These are phyloP conservation scores for Pedetes capensis DNA, from an alignment of 2,113 vertebrate species.

Conservation along the genomic window DNA sequence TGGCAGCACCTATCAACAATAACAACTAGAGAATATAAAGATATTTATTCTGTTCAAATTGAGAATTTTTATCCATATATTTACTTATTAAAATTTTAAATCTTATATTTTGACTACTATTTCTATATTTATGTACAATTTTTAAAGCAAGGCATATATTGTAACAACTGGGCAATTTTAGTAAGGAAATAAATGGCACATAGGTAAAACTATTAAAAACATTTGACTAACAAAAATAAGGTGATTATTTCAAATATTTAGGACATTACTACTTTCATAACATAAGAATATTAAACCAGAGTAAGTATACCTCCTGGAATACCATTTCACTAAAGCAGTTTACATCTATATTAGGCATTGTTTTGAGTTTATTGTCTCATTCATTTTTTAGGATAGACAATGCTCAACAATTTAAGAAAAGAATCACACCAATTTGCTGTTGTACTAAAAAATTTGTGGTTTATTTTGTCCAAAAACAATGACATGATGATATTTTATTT, in stretches of 20 bases:
- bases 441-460: not conserved
- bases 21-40: not conserved
- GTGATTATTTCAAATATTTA: constrained; percentile 7
- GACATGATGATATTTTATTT: constrained; percentile 32
- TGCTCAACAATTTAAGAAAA: not conserved
- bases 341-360: constrained; percentile 2
- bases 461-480: constrained; percentile 33
- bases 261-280: constrained; percentile 38
- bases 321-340: not conserved
- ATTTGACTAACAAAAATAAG: not conserved
- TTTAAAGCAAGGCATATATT: not conserved
- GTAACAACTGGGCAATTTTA: not conserved
- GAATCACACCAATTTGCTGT: not conserved
- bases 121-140: not conserved
- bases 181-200: not conserved
- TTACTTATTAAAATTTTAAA: not conserved
- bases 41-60: not conserved
- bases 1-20: too few relatives aligned
- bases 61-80: not conserved
- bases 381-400: not conserved
- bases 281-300: constrained; percentile 20
- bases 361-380: constrained; percentile 43
- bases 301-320: not conserved
- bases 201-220: not conserved
- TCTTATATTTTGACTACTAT: not conserved